Base-by-base conservation (phyloP, 2,888 invertebrate species). In the Coenonympha arcania region DNA sequence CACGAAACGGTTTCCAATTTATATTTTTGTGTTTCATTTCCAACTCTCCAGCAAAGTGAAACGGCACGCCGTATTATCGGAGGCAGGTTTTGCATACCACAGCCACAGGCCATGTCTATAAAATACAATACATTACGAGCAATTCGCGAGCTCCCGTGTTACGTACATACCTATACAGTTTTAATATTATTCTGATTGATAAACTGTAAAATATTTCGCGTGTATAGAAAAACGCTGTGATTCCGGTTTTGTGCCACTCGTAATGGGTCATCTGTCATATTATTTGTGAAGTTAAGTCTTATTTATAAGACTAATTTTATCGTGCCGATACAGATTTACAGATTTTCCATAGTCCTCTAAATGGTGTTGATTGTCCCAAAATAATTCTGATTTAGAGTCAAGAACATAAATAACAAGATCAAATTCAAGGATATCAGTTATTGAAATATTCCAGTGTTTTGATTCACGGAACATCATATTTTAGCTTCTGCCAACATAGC, bases 41-140 rank as follows among this genome's bases (percentile, higher is more conserved):
- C n/a, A n/a, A n/a, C n/a, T 45, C 48, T 58, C 53, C 61, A 48
- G 75, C 62, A 76, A 68, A 68, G 61, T 62, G 62, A 69, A 69
- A 51, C 66, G 70, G 69, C 64, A 64, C 62, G 69, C 50, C 68
- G 73, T 76, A 79, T 78, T 81, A 79, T 77, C 68, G 78, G 75
- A 79, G 77, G 72, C 74, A 62, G 72, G 79, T 79, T 79, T 79
- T 79, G 78, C 80, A 81, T 80, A 82, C 77, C 78, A 70, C 79
- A 71, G 76, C 77, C 78, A 70, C 79, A 71, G 76, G 77, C 78
- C 79, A 71, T 67, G 71, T 69, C 66, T 69, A 76, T 81, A 81
- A 82, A 82, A 76, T 78, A 77, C 75, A 76, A 76, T 72, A 79
- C 76, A 76, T 82, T 77, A 82, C 70, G 79, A 78, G 70, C 71